Evolutionary conservation across 2,888 invertebrate genomes (phyloP), one percentile per base, ranked within the genome.

Genomic region (Idaea straminata): DNA sequence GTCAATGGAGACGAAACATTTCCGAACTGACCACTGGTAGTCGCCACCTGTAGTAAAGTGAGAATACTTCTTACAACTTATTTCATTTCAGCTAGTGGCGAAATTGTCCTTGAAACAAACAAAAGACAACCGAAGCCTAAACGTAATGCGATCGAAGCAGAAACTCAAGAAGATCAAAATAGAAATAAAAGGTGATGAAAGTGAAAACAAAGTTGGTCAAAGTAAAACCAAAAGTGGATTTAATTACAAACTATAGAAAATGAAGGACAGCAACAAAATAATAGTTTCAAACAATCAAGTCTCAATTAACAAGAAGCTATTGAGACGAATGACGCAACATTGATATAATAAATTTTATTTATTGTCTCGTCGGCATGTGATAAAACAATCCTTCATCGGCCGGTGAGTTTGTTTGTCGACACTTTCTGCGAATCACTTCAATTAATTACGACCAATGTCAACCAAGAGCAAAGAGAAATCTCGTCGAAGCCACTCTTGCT

Each of bases 391-490:
- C 84, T 83, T 86, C 82, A 81, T 76, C 77, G 81, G 76, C 74
- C 80, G 78, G 80, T 81, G 75, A 79, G 77, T 83, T 84, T 85
- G 83, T 86, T 83, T 84, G 82, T 79, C 76, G 77, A 79, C 83
- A 80, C 83, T 87, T 89, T 91, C 90, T 85, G 83, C 84, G 90
- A 91, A 91, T 78, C 81, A 79, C 78, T 77, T 84, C 85, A 91
- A 92, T 92, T 91, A 91, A 91, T 91, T 89, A 88, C 86, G 83
- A 83, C 79, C 81, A 79, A 86, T 83, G 86, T 81, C 78, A 68
- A 69, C 57, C 10, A 72, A 67, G 77, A 77, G 75, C 76, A 69
- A 61, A 77, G 72, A 70, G 79, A 76, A 76, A 67, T 47, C 47
- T 47, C 47, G 7, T 47, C 47, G 47, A 13, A 47, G 74, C 74